phyloP scores from a whole-genome alignment of 2,888 invertebrate genomes.

The Yponomeuta evonymella region DNA sequence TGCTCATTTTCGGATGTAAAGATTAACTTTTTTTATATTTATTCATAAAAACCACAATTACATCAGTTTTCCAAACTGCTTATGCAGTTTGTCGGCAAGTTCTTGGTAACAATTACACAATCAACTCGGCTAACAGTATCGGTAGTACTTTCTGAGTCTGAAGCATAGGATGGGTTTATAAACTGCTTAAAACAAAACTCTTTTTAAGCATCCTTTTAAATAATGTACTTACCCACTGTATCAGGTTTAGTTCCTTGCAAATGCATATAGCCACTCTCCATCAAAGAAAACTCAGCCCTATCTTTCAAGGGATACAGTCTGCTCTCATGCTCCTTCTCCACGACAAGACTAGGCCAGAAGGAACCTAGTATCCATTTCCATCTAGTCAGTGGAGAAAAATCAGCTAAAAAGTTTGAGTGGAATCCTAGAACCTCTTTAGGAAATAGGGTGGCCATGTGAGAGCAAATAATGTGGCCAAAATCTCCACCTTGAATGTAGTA shows the following conservation, averaged over 20 bases:
- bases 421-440: conserved; percentile 75
- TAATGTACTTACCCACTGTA: conserved; percentile 78
- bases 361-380: conserved; percentile 59
- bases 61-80: too few relatives aligned
- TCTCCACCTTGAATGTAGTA: conserved; percentile 87
- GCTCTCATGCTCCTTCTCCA: conserved; percentile 57
- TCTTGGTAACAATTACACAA: too few relatives aligned
- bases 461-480: conserved; percentile 81
- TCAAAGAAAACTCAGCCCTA: conserved; percentile 43
- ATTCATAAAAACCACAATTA: too few relatives aligned
- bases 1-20: too few relatives aligned
- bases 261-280: conserved; percentile 80
- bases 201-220: too few relatives aligned
- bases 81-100: too few relatives aligned
- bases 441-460: conserved; percentile 78
- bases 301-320: conserved; percentile 70
- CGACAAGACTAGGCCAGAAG: conserved; percentile 66
- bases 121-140: too few relatives aligned
- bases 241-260: conserved; percentile 89
- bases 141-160: too few relatives aligned
- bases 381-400: conserved; percentile 35
- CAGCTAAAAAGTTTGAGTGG: conserved; percentile 80
- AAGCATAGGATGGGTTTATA: too few relatives aligned
- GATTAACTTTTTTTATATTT: too few relatives aligned
- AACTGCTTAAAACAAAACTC: too few relatives aligned